A percentile compares a stretch with the other conserved stretches of the same genome.
These are phyloP conservation scores for Macrophya annulata DNA, from an alignment of 2,888 invertebrate species.

Conservation along the genomic window DNA sequence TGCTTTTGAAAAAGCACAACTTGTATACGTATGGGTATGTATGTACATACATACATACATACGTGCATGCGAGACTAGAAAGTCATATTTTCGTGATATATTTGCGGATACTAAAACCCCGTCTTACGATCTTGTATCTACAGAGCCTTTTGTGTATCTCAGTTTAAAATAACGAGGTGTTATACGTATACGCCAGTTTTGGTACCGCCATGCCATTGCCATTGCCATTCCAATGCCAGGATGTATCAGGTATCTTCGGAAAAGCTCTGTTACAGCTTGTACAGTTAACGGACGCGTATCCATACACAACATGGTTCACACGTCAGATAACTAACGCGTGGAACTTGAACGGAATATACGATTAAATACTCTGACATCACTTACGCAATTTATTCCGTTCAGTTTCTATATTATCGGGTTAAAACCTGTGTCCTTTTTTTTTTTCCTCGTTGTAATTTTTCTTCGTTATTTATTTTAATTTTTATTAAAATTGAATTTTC, in stretches of 20 bases:
- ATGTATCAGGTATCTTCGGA: slow-evolving; percentile 31
- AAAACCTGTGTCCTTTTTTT: too few species aligned
- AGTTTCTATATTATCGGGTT: too few species aligned
- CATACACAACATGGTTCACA: background rate
- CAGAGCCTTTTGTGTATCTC: background rate
- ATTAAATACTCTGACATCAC: background rate
- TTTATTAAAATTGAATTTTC: too few species aligned
- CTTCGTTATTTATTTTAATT: too few species aligned
- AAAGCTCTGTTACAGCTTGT: background rate
- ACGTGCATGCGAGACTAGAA: background rate
- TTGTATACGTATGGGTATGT: too few species aligned
- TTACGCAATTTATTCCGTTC: background rate
- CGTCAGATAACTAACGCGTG: slow-evolving; percentile 21
- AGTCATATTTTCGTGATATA: slow-evolving; percentile 52
- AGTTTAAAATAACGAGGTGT: slow-evolving; percentile 45
- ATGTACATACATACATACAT: background rate
- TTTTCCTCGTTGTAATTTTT: background rate
- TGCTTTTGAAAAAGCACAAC: too few species aligned
- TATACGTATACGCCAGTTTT: slow-evolving; percentile 25
- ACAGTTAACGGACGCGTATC: background rate
- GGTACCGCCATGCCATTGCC: slow-evolving; percentile 17
- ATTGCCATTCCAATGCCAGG: background rate
- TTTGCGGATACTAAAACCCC: background rate
- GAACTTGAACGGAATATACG: background rate
- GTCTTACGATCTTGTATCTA: background rate